Percentiles rank a stretch among this genome's conserved stretches.
These are phyloP conservation scores for Lepidochitona cinerea DNA, from an alignment of 2,888 invertebrate species.

Conservation along the genomic window DNA sequence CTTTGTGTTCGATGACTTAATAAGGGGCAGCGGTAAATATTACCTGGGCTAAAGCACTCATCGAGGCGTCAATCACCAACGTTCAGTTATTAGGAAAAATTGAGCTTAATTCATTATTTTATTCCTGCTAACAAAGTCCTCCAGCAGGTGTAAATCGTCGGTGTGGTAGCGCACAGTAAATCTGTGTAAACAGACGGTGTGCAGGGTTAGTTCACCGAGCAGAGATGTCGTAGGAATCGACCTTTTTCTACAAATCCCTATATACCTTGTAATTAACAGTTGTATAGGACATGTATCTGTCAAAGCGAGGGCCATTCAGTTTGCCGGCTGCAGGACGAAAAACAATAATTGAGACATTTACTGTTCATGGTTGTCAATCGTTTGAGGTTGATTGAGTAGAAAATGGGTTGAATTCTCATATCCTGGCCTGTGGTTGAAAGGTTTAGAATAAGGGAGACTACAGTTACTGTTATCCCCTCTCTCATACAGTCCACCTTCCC, in stretches of 20 bases:
- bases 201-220: no score
- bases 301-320: no score
- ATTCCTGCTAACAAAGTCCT: neutral
- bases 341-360: neutral
- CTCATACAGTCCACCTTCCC: neutral
- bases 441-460: no score
- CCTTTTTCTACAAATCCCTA: no score
- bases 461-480: no score
- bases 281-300: no score
- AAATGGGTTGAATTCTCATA: neutral
- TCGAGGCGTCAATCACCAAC: neutral
- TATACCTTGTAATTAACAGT: no score
- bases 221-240: no score
- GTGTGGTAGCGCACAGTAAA: no score
- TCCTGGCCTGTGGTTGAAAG: neutral
- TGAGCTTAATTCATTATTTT: slow-evolving; percentile 2
- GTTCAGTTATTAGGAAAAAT: neutral
- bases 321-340: no score
- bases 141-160: neutral
- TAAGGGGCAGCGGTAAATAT: neutral
- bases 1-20: neutral
- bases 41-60: neutral
- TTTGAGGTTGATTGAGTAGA: neutral
- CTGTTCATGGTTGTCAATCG: neutral
- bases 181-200: no score